phyloP scores from a whole-genome alignment of 2,888 invertebrate species.

The Aphidoletes aphidimyza region DNA sequence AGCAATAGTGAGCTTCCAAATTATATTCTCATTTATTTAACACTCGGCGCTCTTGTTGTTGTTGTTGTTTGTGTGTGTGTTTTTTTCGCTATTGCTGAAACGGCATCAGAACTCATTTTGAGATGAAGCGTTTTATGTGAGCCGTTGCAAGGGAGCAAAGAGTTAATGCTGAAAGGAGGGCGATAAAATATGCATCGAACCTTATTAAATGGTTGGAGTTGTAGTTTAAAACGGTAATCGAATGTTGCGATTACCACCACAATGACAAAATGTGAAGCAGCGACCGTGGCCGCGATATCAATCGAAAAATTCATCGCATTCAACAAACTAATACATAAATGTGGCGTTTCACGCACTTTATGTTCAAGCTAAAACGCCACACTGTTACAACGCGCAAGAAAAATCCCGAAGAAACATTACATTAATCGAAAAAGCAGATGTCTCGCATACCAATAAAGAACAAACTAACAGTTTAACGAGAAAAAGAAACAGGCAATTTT shows the following conservation, averaged over 20 bases:
- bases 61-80: too few species aligned
- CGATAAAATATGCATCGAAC: constrained; percentile 44
- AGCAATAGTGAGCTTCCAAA: constrained; percentile 33
- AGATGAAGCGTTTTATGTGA: too few species aligned
- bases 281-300: background rate
- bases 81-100: background rate
- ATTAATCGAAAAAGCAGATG: constrained; percentile 56
- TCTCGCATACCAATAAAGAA: constrained; percentile 58
- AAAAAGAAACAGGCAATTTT: background rate
- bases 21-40: constrained; percentile 35
- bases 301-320: background rate
- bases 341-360: constrained; percentile 31
- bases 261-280: background rate
- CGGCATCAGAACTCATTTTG: background rate
- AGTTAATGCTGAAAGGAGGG: constrained; percentile 1
- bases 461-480: constrained; percentile 55
- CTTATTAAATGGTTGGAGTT: constrained; percentile 14
- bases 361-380: background rate
- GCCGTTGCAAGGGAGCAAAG: too few species aligned
- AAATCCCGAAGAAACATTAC: constrained; percentile 36
- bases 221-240: constrained; percentile 41
- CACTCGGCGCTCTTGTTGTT: background rate
- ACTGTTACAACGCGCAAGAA: background rate
- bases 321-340: constrained; percentile 28
- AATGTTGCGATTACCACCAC: constrained; percentile 2